Evolutionary conservation across 2,113 vertebrate genomes (phyloP).

Genomic region (Perca schrenkii): DNA sequence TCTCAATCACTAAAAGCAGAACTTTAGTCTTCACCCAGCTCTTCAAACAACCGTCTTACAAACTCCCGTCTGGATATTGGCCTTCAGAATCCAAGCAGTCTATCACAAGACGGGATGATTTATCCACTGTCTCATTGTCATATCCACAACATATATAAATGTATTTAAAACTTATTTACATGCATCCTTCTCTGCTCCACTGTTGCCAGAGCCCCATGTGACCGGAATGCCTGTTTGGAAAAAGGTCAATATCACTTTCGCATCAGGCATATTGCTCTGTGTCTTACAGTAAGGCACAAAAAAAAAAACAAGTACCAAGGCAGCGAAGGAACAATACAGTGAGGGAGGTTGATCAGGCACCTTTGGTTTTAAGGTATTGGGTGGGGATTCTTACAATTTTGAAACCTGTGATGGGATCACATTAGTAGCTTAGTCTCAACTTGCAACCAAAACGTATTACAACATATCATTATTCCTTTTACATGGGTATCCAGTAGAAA

Average conservation of each 20-base stretch:
- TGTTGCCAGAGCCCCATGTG: slow-evolving; percentile 61
- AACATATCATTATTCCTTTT: slow-evolving; percentile 29
- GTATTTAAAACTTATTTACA: slow-evolving; percentile 84
- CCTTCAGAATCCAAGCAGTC: slow-evolving; percentile 61
- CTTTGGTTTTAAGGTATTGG: slow-evolving; percentile 79
- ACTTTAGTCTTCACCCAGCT: slow-evolving; percentile 45
- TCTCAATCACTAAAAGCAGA: slow-evolving; percentile 61
- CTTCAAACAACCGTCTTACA: slow-evolving; percentile 32
- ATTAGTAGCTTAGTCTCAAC: slow-evolving; percentile 34
- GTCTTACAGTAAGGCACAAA: slow-evolving; percentile 54
- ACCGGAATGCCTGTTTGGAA: slow-evolving; percentile 74
- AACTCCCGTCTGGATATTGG: slow-evolving; percentile 39
- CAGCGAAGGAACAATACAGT: slow-evolving; percentile 49
- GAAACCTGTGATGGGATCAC: slow-evolving; percentile 19
- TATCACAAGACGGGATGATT: slow-evolving; percentile 58
- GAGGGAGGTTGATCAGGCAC: slow-evolving; percentile 68
- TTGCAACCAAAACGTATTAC: slow-evolving; percentile 25
- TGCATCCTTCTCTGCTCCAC: slow-evolving; percentile 76
- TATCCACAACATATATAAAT: slow-evolving; percentile 79
- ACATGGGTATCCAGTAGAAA: slow-evolving; percentile 22
- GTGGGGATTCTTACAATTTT: slow-evolving; percentile 33
- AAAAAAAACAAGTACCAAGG: slow-evolving; percentile 60
- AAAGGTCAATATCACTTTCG: slow-evolving; percentile 52
- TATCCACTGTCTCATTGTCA: slow-evolving; percentile 70
- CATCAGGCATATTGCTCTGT: slow-evolving; percentile 57